Conservation (phyloP, 2,797 vertebrate species). For the Gymnopithys bicolor region DNA sequence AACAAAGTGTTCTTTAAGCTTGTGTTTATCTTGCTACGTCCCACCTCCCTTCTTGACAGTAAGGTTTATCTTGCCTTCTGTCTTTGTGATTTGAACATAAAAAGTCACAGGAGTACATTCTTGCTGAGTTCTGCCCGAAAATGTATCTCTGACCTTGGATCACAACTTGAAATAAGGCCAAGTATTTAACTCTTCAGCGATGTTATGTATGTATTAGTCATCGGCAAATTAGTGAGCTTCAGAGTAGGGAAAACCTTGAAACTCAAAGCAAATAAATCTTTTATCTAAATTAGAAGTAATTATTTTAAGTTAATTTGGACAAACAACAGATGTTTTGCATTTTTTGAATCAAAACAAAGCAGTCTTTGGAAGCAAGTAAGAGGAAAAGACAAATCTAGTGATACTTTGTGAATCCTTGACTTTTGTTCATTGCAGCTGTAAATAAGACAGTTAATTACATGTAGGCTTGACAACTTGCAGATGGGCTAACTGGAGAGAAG, state of each 20-base stretch:
- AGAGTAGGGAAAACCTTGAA: conserved; percentile 81
- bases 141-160: conserved; percentile 82
- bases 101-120: conserved; percentile 72
- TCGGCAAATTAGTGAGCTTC: conserved; percentile 76
- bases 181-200: conserved; percentile 72
- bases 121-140: conserved; percentile 79
- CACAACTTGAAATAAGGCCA: conserved; percentile 75
- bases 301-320: conserved; percentile 87
- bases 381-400: conserved; percentile 76
- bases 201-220: conserved; percentile 74
- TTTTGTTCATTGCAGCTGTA: conserved; percentile 85
- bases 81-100: conserved; percentile 72
- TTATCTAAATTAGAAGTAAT: conserved; percentile 89
- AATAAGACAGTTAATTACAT: conserved; percentile 83
- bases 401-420: conserved; percentile 84
- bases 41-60: conserved; percentile 68
- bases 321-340: conserved; percentile 85
- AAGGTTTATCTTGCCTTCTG: conserved; percentile 76
- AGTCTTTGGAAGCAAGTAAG: conserved; percentile 76
- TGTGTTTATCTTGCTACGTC: conserved; percentile 70
- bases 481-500: conserved; percentile 80
- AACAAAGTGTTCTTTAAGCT: conserved; percentile 66
- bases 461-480: conserved; percentile 83
- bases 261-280: conserved; percentile 78
- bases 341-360: conserved; percentile 82